Conservation (phyloP, 1,140 invertebrate genomes). For the Papilio polyxenes region DNA sequence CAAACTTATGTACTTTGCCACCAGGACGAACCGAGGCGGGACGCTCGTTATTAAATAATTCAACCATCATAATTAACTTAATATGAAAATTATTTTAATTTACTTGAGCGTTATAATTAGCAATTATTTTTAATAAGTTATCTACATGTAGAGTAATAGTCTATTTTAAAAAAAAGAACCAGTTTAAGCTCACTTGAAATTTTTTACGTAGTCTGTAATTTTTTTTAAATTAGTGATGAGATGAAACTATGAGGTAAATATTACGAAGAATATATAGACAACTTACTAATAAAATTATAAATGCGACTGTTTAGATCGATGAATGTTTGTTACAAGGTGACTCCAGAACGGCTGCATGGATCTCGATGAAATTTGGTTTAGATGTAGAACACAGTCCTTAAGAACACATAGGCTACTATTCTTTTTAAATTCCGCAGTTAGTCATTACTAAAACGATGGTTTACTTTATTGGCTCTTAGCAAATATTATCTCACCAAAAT, state of each 20-base stretch:
- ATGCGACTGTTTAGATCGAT: too few species aligned
- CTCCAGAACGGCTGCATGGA: too few species aligned
- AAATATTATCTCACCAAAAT: not conserved
- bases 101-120: not conserved
- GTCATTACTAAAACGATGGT: too few species aligned
- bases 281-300: too few species aligned
- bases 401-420: too few species aligned
- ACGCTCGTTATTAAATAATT: not conserved
- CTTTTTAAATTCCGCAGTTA: too few species aligned
- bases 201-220: not conserved
- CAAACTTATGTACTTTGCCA: too few species aligned
- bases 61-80: not conserved
- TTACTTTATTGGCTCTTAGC: not conserved
- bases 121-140: not conserved
- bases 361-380: too few species aligned
- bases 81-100: not conserved
- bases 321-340: too few species aligned
- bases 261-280: not conserved
- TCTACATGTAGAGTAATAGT: not conserved
- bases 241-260: not conserved
- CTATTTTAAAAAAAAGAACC: not conserved
- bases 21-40: too few species aligned
- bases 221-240: not conserved
- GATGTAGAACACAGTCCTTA: too few species aligned
- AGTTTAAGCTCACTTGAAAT: not conserved